Evolutionary conservation across 2,113 vertebrate species (phyloP).

Genomic region (Oceanites oceanicus): DNA sequence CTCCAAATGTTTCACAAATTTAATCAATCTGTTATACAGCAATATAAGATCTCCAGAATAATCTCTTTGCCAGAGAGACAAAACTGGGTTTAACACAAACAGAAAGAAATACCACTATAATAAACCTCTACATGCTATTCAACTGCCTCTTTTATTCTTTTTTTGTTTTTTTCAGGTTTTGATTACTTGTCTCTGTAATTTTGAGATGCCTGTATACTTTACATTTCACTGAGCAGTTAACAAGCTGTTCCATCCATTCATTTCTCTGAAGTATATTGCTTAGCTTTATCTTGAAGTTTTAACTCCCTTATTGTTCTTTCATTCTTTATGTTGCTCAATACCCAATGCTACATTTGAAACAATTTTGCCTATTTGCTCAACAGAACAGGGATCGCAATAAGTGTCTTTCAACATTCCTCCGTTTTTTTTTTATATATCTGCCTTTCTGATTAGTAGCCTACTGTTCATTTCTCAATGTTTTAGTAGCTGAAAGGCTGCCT

Average conservation of each 20-base stretch:
- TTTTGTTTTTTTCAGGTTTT: neutral
- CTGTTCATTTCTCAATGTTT: neutral
- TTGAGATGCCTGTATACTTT: neutral
- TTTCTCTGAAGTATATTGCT: neutral
- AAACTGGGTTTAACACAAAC: constrained; percentile 1
- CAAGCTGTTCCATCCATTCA: neutral
- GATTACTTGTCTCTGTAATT: neutral
- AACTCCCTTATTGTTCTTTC: neutral
- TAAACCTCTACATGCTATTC: neutral
- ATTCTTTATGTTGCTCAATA: neutral
- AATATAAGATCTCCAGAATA: neutral
- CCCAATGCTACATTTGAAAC: neutral
- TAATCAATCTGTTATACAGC: neutral
- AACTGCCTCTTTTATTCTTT: neutral
- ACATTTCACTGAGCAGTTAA: constrained; percentile 22
- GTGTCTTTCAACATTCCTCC: neutral
- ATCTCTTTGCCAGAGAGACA: neutral
- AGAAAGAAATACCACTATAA: constrained; percentile 1
- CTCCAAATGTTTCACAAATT: neutral
- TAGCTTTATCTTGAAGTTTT: constrained; percentile 2
- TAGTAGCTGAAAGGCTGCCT: neutral
- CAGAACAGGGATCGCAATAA: neutral
- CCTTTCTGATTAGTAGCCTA: neutral
- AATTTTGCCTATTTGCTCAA: neutral
- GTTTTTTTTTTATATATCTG: neutral